These are phyloP conservation scores for Glaucopsyche alexis DNA, from an alignment of 2,888 invertebrate species.

Conservation along the genomic window DNA sequence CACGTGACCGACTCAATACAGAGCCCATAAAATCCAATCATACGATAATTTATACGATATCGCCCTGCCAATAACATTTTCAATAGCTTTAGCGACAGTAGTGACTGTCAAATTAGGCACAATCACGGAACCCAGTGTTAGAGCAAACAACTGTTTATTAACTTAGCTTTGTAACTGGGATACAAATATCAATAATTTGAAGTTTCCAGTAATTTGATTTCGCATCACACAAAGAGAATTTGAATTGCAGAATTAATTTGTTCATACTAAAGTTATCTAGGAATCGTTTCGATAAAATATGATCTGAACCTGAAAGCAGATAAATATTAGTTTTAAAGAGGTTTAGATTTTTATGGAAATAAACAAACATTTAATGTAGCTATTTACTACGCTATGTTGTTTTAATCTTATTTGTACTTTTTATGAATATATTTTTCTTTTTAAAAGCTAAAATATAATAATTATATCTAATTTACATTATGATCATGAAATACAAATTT, in stretches of 20 bases:
- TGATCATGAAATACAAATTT: too few relatives aligned
- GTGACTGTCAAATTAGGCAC: slow-evolving; percentile 24
- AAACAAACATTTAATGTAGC: too few relatives aligned
- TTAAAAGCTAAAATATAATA: too few relatives aligned
- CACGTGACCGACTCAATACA: slow-evolving; percentile 13
- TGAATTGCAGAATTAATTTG: slow-evolving; percentile 17
- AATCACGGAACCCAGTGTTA: slow-evolving; percentile 12
- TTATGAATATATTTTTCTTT: too few relatives aligned
- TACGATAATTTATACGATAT: slow-evolving; percentile 22
- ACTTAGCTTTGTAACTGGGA: slow-evolving; percentile 30
- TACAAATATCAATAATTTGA: slow-evolving; percentile 25
- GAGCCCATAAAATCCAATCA: slow-evolving; percentile 23
- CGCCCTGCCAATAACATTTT: slow-evolving; percentile 18
- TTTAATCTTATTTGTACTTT: too few relatives aligned
- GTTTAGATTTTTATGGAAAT: too few relatives aligned
- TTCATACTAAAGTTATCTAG: background rate
- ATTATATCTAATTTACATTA: too few relatives aligned
- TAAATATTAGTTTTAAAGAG: too few relatives aligned
- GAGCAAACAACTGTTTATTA: slow-evolving; percentile 33
- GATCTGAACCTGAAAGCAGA: too few relatives aligned
- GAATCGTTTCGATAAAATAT: background rate
- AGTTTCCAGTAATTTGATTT: slow-evolving; percentile 14
- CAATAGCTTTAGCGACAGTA: slow-evolving; percentile 1
- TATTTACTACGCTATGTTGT: too few relatives aligned
- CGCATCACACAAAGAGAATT: slow-evolving; percentile 6